A percentile compares a stretch with the other conserved stretches of the same genome.
phyloP scores from a whole-genome alignment of 2,113 vertebrate genomes.

The Spilogale gracilis region DNA sequence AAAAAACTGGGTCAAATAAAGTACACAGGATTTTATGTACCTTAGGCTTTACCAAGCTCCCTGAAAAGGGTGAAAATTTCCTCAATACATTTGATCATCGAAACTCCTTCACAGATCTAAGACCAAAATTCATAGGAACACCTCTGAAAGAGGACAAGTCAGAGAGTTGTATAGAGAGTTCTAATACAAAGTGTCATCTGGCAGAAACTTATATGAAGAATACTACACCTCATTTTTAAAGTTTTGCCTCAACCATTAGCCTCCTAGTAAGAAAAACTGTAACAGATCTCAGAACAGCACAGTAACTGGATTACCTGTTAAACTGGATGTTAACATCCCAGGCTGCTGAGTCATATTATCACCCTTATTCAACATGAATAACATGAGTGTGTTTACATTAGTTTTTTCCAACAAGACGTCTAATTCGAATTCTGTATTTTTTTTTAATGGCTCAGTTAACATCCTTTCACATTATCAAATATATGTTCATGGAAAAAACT shows the following conservation, averaged over 20 bases:
- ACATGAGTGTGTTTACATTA: not conserved
- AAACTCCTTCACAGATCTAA: not conserved
- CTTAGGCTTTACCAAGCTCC: not conserved
- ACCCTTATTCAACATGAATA: not conserved
- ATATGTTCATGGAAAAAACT: not conserved
- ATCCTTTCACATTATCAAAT: slow-evolving; percentile 48
- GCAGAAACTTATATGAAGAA: not conserved
- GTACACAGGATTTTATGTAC: not conserved
- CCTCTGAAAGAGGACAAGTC: not conserved
- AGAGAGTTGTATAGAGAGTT: not conserved
- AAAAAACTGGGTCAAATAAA: not conserved
- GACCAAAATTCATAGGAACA: not conserved
- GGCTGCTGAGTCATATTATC: not conserved
- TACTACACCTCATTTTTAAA: not conserved
- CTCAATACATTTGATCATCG: not conserved
- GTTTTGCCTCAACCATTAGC: not conserved
- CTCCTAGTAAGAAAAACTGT: not conserved
- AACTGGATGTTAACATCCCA: not conserved
- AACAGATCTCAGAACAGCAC: not conserved
- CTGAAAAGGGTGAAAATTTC: not conserved
- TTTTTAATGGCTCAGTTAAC: slow-evolving; percentile 20
- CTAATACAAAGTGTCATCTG: slow-evolving; percentile 28
- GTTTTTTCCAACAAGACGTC: not conserved
- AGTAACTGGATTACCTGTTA: not conserved
- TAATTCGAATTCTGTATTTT: not conserved